A percentile compares a stretch with the other conserved stretches of the same genome.
Evolutionary conservation across 2,797 vertebrate species (phyloP).

Genomic region (Pseudomugil gertrudae): DNA sequence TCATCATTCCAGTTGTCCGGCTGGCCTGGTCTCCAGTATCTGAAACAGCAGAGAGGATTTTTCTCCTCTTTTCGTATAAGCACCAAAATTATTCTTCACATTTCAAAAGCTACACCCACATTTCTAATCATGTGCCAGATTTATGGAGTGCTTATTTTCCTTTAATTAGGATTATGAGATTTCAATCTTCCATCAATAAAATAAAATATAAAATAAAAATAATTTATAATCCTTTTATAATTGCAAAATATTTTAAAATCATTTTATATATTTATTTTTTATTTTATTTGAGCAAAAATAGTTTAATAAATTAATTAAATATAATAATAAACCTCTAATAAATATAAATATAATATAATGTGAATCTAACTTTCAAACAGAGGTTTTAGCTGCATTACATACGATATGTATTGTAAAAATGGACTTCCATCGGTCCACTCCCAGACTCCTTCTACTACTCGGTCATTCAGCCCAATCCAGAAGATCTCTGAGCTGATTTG

Average conservation of each 20-base stretch:
- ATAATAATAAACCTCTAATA: no score
- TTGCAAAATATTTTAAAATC: no score
- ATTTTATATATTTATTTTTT: no score
- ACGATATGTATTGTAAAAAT: slow-evolving; percentile 71
- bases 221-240: no score
- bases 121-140: no score
- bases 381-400: slow-evolving; percentile 39
- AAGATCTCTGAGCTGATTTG: slow-evolving; percentile 71
- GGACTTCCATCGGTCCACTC: slow-evolving; percentile 81
- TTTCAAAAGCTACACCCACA: no score
- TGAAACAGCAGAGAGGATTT: slow-evolving; percentile 38
- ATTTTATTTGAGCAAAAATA: no score
- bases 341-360: not conserved
- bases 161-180: not conserved
- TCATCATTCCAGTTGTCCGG: slow-evolving; percentile 76
- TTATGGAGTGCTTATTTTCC: not conserved
- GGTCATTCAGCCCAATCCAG: slow-evolving; percentile 85
- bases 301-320: not conserved
- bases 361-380: not conserved
- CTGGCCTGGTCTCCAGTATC: slow-evolving; percentile 76
- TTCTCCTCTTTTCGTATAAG: not conserved
- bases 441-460: slow-evolving; percentile 66
- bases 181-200: not conserved
- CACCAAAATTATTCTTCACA: not conserved
- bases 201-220: not conserved